phyloP scores from a whole-genome alignment of 2,888 invertebrate genomes.

The Lingula anatina region DNA sequence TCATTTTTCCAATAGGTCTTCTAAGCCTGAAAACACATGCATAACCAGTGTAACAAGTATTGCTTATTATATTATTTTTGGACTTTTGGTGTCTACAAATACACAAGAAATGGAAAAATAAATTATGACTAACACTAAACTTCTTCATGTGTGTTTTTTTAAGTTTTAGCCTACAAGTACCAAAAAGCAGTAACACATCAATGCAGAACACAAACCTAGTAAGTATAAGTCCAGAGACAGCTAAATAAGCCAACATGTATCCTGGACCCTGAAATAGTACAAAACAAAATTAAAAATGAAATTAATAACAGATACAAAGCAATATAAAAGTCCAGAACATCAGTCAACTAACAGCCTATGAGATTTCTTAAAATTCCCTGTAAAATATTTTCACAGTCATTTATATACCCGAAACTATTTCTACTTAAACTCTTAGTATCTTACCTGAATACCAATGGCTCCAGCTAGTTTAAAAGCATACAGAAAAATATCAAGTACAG shows the following conservation, averaged over 20 bases:
- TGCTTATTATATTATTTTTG: neutral
- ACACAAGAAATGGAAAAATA: no score
- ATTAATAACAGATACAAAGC: neutral
- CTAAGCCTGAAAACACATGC: constrained; percentile 59
- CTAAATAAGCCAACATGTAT: constrained; percentile 79
- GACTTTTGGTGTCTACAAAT: no score
- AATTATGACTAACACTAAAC: no score
- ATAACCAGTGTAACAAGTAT: neutral
- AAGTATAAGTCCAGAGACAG: constrained; percentile 78
- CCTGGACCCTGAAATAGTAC: constrained; percentile 69
- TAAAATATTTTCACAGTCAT: no score
- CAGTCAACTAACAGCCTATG: no score
- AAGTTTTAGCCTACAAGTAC: no score
- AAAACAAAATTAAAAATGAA: no score
- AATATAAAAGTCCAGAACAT: no score
- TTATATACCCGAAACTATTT: no score
- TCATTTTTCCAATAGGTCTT: constrained; percentile 81
- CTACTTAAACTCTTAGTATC: no score
- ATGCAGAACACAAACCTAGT: constrained; percentile 58
- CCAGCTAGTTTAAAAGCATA: constrained; percentile 86
- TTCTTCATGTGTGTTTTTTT: no score
- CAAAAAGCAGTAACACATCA: neutral
- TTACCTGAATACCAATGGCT: constrained; percentile 72
- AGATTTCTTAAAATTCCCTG: no score
- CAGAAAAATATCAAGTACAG: constrained; percentile 87